Base-by-base conservation (phyloP, 92 coral and sea anemone species). In the Heteractis magnifica region DNA sequence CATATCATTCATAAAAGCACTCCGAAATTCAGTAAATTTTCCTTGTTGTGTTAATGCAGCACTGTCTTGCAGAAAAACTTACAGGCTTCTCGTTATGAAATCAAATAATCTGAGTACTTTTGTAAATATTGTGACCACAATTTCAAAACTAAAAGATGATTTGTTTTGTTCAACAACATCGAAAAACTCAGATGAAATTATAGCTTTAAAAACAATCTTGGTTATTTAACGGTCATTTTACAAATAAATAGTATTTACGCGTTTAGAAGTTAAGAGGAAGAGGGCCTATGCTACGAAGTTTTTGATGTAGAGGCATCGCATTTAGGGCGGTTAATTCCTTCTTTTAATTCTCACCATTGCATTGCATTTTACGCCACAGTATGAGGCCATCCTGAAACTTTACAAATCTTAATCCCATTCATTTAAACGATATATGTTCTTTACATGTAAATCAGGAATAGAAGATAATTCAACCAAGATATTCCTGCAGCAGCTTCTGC, bases 161-260 rank as follows among this genome's bases (percentile, higher is more conserved):
- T 68, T 68, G 73, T 68, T 68, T 68, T 68, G 73, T 68, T 68
- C 73, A 68, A 68, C 73, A 49, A 70, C 23, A 65, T 23, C 13
- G 49, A 81, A 81, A 81, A 81, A 81, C 76, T 81, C 52, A 70
- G 77, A 59, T 70, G 72, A 70, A 81, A 81, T 81, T 70, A 52
- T 41, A 23, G 50, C 26, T 81, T 81, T 81, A 52, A 81, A 74
- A 81, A 81, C 72, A 74, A 81, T 68, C 19, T 70, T 68, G 77
- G 21, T 65, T 51, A 50, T 70, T 49, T 59, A 52, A 81, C 65
- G 72, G 53, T 21, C 12, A 70, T 23, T 68, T 68, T 68, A 52
- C 84, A 81, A 81, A 68, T 68, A 81, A 81, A 68, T 68, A 81
- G 16, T 19, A 6, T n/a, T 18, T 68, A 6, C 20, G 21, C 73